Percentiles rank a stretch among this genome's conserved stretches.
Evolutionary conservation across 2,888 invertebrate species (phyloP).

Genomic region (Heteropelma amictum): DNA sequence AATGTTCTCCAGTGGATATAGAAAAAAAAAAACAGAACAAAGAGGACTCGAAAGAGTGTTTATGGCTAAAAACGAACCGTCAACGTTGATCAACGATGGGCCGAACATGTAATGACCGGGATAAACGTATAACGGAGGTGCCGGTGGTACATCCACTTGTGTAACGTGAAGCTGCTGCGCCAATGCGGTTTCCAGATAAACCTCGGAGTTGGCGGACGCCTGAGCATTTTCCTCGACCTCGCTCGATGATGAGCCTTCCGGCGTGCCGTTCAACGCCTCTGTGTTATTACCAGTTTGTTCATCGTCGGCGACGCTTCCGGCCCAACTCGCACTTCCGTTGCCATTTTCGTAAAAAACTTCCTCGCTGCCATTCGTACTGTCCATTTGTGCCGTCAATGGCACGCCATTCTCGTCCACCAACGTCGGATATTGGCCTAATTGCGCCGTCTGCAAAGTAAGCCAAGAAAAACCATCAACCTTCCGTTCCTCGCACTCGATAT

Average conservation of each 20-base stretch:
- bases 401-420: slow-evolving; percentile 63
- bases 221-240: slow-evolving; percentile 45
- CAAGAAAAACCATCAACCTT: too few relatives aligned
- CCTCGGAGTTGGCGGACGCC: slow-evolving; percentile 48
- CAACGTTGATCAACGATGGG: slow-evolving; percentile 79
- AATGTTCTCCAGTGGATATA: too few relatives aligned
- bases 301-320: slow-evolving; percentile 66
- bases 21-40: too few relatives aligned
- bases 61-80: slow-evolving; percentile 73
- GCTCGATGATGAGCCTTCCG: slow-evolving; percentile 5
- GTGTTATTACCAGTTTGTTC: slow-evolving; percentile 25
- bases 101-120: slow-evolving; percentile 80
- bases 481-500: too few relatives aligned
- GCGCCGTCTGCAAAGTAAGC: slow-evolving; percentile 57
- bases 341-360: slow-evolving; percentile 62
- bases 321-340: slow-evolving; percentile 62
- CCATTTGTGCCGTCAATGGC: slow-evolving; percentile 43
- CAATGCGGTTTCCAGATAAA: slow-evolving; percentile 61
- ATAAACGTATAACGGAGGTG: slow-evolving; percentile 76
- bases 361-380: slow-evolving; percentile 44
- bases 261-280: slow-evolving; percentile 22
- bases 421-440: slow-evolving; percentile 64
- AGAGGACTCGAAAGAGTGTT: not conserved
- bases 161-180: slow-evolving; percentile 71
- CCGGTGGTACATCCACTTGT: slow-evolving; percentile 67